A percentile compares a stretch with the other conserved stretches of the same genome.
phyloP scores from a whole-genome alignment of 2,113 vertebrate genomes.

The Rattus rattus region DNA sequence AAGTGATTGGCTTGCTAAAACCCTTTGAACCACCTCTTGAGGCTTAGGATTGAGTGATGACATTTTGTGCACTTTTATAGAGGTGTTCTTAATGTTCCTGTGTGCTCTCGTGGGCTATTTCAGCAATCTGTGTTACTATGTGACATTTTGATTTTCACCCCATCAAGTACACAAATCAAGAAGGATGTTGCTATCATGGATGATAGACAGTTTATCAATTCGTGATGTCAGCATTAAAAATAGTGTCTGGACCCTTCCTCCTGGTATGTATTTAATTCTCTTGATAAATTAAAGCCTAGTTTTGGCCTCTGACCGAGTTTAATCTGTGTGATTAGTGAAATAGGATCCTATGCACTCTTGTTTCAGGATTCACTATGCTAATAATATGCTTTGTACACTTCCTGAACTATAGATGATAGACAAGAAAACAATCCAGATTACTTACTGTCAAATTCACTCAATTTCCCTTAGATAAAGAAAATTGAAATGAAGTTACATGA shows the following conservation, averaged over 20 bases:
- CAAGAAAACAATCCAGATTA: background rate
- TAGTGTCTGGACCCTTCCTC: slow-evolving; percentile 57
- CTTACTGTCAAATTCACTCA: slow-evolving; percentile 20
- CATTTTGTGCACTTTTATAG: slow-evolving; percentile 41
- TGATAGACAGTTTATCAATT: slow-evolving; percentile 78
- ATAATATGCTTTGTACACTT: background rate
- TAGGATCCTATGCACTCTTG: background rate
- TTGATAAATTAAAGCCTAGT: slow-evolving; percentile 68
- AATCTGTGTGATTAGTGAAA: slow-evolving; percentile 71
- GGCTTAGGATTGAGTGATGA: slow-evolving; percentile 55
- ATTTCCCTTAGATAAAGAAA: slow-evolving; percentile 1
- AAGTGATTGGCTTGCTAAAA: slow-evolving; percentile 38
- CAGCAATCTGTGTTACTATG: slow-evolving; percentile 9
- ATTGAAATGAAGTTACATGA: background rate
- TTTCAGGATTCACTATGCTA: background rate
- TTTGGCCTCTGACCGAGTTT: slow-evolving; percentile 56
- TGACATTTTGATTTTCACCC: slow-evolving; percentile 69
- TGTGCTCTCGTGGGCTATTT: slow-evolving; percentile 50
- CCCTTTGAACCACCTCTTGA: slow-evolving; percentile 28
- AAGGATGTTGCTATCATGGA: slow-evolving; percentile 56
- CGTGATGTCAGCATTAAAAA: slow-evolving; percentile 67
- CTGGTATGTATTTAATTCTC: slow-evolving; percentile 60
- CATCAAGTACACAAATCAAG: slow-evolving; percentile 66
- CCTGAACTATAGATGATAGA: background rate
- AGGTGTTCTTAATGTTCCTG: slow-evolving; percentile 2